Percentiles rank a stretch among this genome's conserved stretches.
Evolutionary conservation across 30 jellyfish, hydroid and myxozoan genomes (phyloP).

Genomic region (Morbakka virulenta): DNA sequence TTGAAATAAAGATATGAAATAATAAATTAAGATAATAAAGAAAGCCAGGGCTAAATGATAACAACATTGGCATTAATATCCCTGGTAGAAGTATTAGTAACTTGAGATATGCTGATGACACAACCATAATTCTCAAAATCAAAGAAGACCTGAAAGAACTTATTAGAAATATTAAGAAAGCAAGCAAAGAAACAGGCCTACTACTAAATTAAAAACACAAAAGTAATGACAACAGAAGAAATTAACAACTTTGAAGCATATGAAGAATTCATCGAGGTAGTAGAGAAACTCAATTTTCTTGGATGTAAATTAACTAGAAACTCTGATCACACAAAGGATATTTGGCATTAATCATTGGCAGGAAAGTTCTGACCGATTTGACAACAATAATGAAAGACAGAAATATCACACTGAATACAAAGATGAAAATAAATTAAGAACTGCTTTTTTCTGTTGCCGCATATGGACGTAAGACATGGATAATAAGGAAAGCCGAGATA

Average conservation of each 20-base stretch:
- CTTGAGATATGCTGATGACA: not conserved
- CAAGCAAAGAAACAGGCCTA: conserved; percentile 27
- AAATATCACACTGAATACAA: not conserved
- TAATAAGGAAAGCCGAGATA: no score
- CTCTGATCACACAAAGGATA: not conserved
- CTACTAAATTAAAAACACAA: conserved; percentile 16
- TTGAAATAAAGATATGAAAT: conserved; percentile 45
- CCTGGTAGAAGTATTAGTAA: not conserved
- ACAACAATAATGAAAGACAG: no score
- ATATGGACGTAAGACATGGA: no score
- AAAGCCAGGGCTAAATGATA: not conserved
- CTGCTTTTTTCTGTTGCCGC: no score
- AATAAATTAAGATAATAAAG: no score
- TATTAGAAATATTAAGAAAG: not conserved
- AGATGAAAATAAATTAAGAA: not conserved
- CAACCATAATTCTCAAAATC: not conserved
- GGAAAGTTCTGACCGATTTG: not conserved
- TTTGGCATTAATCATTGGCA: not conserved
- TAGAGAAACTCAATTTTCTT: conserved; percentile 10
- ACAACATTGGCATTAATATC: not conserved
- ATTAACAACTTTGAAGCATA: not conserved
- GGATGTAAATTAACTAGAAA: conserved; percentile 3
- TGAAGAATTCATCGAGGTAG: conserved; percentile 16
- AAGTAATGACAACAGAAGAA: conserved; percentile 14
- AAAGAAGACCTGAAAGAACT: not conserved